Evolutionary conservation across 1,140 invertebrate genomes (phyloP).

Genomic region (Chironomus tepperi): DNA sequence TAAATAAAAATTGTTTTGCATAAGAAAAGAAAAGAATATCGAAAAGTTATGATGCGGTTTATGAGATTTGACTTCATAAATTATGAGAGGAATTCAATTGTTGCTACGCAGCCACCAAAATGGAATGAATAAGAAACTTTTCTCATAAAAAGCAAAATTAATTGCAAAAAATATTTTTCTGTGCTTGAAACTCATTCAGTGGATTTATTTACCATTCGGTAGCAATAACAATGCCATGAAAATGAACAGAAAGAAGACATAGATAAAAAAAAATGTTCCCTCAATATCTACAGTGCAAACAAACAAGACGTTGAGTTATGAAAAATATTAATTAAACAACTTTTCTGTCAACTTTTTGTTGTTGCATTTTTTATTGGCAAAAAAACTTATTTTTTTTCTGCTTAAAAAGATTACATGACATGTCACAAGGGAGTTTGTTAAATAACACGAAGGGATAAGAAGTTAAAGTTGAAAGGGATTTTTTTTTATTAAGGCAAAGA

Average conservation of each 20-base stretch:
- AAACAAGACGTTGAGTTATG: background rate
- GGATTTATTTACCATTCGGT: background rate
- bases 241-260: too few species aligned
- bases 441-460: background rate
- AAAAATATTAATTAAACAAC: conserved; percentile 15
- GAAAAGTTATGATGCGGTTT: conserved; percentile 8
- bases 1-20: conserved; percentile 11
- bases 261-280: background rate
- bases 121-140: background rate
- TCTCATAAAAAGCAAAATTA: background rate
- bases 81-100: background rate
- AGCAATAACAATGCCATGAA: background rate
- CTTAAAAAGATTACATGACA: background rate
- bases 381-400: background rate
- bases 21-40: background rate
- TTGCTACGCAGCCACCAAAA: background rate
- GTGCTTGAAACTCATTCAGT: background rate
- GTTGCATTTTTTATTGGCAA: background rate
- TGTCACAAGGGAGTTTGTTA: too few species aligned
- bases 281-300: background rate
- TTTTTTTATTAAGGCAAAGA: background rate
- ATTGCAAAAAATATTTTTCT: background rate
- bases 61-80: conserved; percentile 8
- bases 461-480: background rate
- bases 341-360: background rate